Evolutionary conservation across 2,113 vertebrate genomes (phyloP), one percentile per base, ranked within the genome.

Genomic region (Herpailurus yagouaroundi): DNA sequence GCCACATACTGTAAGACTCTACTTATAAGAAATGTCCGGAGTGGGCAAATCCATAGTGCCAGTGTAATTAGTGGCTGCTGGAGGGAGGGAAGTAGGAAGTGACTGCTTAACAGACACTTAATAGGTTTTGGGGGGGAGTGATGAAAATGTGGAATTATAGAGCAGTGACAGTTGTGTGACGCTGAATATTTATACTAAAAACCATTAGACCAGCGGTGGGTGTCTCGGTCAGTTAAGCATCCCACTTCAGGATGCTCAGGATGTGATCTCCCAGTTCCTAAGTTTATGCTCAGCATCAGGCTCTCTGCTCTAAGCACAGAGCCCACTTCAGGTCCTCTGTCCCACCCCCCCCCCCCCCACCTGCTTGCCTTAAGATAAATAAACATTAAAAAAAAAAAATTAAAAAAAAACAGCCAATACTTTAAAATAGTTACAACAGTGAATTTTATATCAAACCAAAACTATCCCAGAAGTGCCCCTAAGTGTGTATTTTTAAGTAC

Each of bases 281-380:
- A 23, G 57, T 60, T 60, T 60, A 21, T 19, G 6, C 9, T 21
- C 3, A 0, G 57, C 57, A 60, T 60, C 57, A 60, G 57, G 57
- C 57, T 60, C 21, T 60, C 57, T 60, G 57, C 57, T 21, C 19
- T 21, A 19, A 60, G 21, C 55, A 57, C 57, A 60, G 57, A 60
- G 57, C 21, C 19, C 6, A 21, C 57, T 18, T 60, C 57, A 9
- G 21, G 23, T 60, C 57, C 57, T 57, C 18, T 23, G 19, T 23
- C 57, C 57, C 19, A 7, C 0, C 52, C 15, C 4, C 55, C 0
- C 2, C 36, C 19, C 57, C 19, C 57, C 2, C 18, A 18, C 9
- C 57, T 1, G 57, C 57, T 18, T 60, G 21, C 57, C 29, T 41
- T 50, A 50, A 13, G 13, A 50, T 50, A 60, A 7, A 23, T 23